A percentile compares a stretch with the other conserved stretches of the same genome.
phyloP scores from a whole-genome alignment of 2,113 vertebrate species.

The Galemys pyrenaicus region DNA sequence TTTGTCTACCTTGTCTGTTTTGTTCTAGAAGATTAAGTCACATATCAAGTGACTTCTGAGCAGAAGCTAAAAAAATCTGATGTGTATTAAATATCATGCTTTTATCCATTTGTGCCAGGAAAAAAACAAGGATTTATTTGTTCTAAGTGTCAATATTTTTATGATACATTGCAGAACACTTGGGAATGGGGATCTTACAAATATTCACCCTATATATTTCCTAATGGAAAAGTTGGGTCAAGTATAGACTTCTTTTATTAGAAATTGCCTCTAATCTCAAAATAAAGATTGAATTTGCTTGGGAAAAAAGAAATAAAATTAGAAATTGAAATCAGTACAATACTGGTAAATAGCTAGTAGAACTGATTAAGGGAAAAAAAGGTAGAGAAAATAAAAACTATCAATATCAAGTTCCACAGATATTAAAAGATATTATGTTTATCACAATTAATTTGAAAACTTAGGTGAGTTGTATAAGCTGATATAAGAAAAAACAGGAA shows the following conservation, averaged over 20 bases:
- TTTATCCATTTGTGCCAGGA: background rate
- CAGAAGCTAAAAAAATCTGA: background rate
- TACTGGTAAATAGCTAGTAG: background rate
- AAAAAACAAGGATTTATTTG: background rate
- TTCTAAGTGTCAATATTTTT: background rate
- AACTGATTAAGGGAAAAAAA: background rate
- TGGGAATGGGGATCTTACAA: background rate
- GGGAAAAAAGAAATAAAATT: background rate
- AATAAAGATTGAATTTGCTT: background rate
- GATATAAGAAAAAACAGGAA: background rate
- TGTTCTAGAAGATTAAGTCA: background rate
- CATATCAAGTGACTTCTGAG: background rate
- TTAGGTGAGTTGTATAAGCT: background rate
- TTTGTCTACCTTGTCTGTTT: background rate
- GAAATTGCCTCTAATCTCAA: constrained; percentile 8
- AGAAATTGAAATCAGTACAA: background rate
- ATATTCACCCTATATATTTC: background rate
- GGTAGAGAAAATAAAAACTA: background rate
- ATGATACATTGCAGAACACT: background rate
- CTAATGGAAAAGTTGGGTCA: background rate
- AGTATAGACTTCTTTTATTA: background rate
- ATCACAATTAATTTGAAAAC: background rate
- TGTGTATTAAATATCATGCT: background rate
- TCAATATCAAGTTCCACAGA: background rate
- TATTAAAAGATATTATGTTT: background rate